A percentile compares a stretch with the other conserved stretches of the same genome.
phyloP scores from a whole-genome alignment of 2,113 vertebrate species.

The Coracopsis vasa region DNA sequence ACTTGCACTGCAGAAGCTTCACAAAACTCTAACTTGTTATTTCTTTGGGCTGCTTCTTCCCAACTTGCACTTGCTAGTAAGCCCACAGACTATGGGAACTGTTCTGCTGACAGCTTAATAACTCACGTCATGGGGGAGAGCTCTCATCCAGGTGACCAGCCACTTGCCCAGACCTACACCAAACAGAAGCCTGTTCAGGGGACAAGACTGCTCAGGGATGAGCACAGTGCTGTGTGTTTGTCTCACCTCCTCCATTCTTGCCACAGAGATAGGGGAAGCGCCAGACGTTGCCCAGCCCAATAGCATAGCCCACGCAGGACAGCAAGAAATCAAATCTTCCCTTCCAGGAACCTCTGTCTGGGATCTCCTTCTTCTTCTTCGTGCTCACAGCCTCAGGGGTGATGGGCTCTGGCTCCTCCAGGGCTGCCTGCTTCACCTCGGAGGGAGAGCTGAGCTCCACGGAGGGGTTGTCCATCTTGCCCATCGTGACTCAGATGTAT shows the following conservation, averaged over 20 bases:
- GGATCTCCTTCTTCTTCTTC: constrained; percentile 63
- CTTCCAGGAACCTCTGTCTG: constrained; percentile 87
- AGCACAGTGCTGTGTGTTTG: rapidly evolving
- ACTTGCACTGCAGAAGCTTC: neutral
- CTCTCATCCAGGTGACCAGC: neutral
- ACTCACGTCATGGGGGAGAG: neutral
- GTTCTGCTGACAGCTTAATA: neutral
- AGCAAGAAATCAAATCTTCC: constrained; percentile 90
- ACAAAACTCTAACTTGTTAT: neutral
- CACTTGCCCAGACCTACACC: neutral
- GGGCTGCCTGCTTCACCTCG: constrained; percentile 77
- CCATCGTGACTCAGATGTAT: constrained; percentile 62
- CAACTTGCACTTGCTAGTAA: neutral
- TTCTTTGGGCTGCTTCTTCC: neutral
- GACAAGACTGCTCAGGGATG: neutral
- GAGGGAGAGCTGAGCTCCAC: constrained; percentile 82
- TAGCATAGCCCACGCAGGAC: constrained; percentile 89
- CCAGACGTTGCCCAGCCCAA: constrained; percentile 91
- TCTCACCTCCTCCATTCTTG: constrained; percentile 90
- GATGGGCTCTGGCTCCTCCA: constrained; percentile 71
- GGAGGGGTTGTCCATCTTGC: constrained; percentile 79
- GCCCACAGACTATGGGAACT: neutral
- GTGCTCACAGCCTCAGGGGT: neutral
- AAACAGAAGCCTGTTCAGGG: neutral
- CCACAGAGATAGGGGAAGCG: constrained; percentile 92